Percentiles rank a stretch among this genome's conserved stretches.
Evolutionary conservation across 2,797 vertebrate species (phyloP).

Genomic region (Xenops minutus): DNA sequence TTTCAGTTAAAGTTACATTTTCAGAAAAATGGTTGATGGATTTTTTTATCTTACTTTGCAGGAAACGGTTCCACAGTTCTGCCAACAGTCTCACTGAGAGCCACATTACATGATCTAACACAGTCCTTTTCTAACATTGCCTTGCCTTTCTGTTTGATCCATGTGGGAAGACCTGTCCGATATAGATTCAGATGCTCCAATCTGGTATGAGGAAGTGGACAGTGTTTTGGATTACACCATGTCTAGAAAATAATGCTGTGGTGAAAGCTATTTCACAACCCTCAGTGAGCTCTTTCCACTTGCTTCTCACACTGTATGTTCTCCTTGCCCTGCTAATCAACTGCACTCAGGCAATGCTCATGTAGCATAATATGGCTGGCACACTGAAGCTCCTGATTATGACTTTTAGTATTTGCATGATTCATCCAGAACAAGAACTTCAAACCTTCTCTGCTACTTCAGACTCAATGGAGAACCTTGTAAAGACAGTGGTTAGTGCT

Average conservation of each 20-base stretch:
- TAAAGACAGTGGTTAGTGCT: background rate
- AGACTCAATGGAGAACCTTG: background rate
- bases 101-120: background rate
- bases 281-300: background rate
- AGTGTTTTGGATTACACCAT: background rate
- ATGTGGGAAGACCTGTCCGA: background rate
- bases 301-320: background rate
- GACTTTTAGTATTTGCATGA: background rate
- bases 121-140: background rate
- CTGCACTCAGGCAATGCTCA: background rate
- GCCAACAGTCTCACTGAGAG: background rate
- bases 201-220: background rate
- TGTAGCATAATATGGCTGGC: background rate
- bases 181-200: background rate
- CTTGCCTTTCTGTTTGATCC: background rate
- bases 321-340: background rate
- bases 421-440: background rate
- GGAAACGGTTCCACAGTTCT: background rate
- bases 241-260: background rate
- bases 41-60: background rate
- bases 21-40: background rate
- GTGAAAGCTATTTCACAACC: background rate
- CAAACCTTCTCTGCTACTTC: background rate
- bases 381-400: background rate
- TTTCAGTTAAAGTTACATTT: background rate